Percentiles rank a stretch among this genome's conserved stretches.
phyloP scores from a whole-genome alignment of 1,140 invertebrate genomes.

The Drosophila auraria region DNA sequence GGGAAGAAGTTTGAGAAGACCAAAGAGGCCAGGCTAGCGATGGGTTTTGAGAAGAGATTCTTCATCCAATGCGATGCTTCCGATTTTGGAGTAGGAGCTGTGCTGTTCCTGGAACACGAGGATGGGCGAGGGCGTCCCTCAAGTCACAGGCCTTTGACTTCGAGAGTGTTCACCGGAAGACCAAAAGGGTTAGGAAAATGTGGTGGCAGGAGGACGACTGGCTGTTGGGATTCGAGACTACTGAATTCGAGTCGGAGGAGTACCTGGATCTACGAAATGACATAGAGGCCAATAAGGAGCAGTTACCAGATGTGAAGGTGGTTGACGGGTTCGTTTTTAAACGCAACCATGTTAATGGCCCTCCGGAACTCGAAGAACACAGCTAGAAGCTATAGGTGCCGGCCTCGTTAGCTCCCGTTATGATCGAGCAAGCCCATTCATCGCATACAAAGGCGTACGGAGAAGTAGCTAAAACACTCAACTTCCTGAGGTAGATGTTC shows the following conservation, averaged over 20 bases:
- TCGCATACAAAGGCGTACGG: neutral
- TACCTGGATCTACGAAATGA: neutral
- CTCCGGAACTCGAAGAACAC: neutral
- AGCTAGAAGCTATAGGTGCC: neutral
- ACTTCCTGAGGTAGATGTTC: neutral
- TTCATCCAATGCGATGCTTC: conserved; percentile 5
- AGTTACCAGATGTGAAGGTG: conserved; percentile 1
- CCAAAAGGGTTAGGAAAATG: conserved; percentile 1
- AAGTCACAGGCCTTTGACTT: neutral
- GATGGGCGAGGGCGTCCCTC: neutral
- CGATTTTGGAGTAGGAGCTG: neutral
- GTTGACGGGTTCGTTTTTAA: neutral
- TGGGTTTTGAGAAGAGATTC: conserved; percentile 10
- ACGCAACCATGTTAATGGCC: neutral
- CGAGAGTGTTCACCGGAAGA: conserved; percentile 1
- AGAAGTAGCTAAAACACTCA: neutral
- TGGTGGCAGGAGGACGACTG: neutral
- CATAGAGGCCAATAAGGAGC: neutral
- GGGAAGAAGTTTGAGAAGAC: neutral
- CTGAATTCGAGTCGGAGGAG: neutral
- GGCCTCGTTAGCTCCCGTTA: neutral
- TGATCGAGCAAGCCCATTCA: neutral
- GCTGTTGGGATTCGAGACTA: neutral
- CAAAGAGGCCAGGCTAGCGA: neutral
- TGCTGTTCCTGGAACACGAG: neutral